These are phyloP conservation scores for Saccostrea glomerata DNA, from an alignment of 1,140 invertebrate species.

Conservation along the genomic window DNA sequence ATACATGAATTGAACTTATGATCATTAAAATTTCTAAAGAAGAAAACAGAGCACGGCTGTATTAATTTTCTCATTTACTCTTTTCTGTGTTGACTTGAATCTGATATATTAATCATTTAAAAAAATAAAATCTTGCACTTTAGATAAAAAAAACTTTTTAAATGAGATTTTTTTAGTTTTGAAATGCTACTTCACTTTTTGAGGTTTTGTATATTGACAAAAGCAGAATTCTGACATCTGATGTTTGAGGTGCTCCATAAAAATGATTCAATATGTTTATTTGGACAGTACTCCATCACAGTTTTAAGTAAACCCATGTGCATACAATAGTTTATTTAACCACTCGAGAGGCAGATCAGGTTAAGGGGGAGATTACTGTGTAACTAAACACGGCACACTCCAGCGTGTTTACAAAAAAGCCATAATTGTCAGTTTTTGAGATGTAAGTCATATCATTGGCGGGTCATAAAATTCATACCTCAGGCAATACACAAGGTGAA, in stretches of 20 bases:
- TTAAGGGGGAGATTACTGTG: background rate
- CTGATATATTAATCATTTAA: background rate
- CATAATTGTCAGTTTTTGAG: conserved; percentile 37
- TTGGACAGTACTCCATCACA: conserved; percentile 26
- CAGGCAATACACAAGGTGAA: conserved; percentile 25
- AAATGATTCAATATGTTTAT: conserved; percentile 28
- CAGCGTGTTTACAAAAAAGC: conserved; percentile 15
- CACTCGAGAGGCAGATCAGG: conserved; percentile 1
- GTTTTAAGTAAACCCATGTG: conserved; percentile 30
- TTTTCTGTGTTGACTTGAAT: background rate
- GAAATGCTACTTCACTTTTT: background rate
- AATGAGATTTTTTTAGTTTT: conserved; percentile 5
- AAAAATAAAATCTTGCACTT: background rate
- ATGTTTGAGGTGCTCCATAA: background rate
- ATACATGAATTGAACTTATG: conserved; percentile 15
- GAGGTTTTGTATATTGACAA: background rate
- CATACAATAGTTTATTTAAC: conserved; percentile 20
- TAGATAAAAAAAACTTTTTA: background rate
- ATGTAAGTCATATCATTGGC: conserved; percentile 23
- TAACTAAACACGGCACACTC: background rate
- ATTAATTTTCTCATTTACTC: background rate
- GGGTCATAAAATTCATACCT: conserved; percentile 28
- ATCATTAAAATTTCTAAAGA: background rate
- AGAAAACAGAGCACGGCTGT: background rate
- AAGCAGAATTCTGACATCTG: background rate